Evolutionary conservation across 2,888 invertebrate genomes (phyloP).

Genomic region (Thymelicus sylvestris): DNA sequence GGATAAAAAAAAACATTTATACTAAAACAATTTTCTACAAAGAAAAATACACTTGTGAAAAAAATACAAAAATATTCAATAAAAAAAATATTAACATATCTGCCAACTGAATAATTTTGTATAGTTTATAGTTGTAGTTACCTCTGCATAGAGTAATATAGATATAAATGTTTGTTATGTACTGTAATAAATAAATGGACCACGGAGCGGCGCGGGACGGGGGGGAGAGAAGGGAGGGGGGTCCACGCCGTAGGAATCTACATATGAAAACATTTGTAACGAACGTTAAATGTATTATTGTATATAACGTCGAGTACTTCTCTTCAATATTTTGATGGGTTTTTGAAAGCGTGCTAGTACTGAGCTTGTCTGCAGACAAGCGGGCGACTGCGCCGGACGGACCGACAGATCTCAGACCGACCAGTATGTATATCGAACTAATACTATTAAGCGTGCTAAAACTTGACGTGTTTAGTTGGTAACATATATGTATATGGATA

Average conservation of each 20-base stretch:
- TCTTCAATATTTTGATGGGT: background rate
- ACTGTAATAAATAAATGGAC: slow-evolving; percentile 49
- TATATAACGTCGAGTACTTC: background rate
- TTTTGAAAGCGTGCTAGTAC: background rate
- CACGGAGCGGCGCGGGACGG: slow-evolving; percentile 50
- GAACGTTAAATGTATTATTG: background rate
- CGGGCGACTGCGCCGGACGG: slow-evolving; percentile 45
- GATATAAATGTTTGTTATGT: slow-evolving; percentile 40
- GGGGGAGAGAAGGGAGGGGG: too few species aligned
- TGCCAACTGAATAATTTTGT: slow-evolving; percentile 60
- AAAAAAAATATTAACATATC: slow-evolving; percentile 57
- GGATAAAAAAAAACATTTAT: slow-evolving; percentile 37
- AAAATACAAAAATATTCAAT: slow-evolving; percentile 32
- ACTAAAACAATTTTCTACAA: slow-evolving; percentile 38
- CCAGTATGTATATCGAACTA: slow-evolving; percentile 70
- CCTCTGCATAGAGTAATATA: slow-evolving; percentile 53
- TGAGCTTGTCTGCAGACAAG: too few species aligned
- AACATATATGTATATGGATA: slow-evolving; percentile 47
- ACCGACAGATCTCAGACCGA: slow-evolving; percentile 80
- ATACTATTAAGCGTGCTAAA: slow-evolving; percentile 59
- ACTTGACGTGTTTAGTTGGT: slow-evolving; percentile 60
- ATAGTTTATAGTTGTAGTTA: slow-evolving; percentile 63
- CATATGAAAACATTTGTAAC: slow-evolving; percentile 5
- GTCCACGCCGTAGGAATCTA: background rate
- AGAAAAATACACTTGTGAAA: slow-evolving; percentile 31